Base-by-base conservation (phyloP, 2,888 invertebrate species). In the Platynereis dumerilii region DNA sequence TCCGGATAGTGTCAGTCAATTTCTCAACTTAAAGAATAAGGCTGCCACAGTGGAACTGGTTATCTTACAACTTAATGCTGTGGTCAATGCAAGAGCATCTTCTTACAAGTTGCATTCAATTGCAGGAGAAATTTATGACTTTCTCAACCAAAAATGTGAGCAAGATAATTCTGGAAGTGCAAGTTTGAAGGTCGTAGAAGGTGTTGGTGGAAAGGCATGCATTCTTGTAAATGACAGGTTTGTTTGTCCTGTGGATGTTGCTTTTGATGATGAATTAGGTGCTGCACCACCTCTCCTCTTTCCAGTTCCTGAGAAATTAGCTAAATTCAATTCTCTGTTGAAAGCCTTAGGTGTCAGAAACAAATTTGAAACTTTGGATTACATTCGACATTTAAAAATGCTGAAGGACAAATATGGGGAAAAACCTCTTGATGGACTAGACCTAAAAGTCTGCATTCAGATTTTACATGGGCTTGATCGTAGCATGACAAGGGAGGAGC, bases 361-460 rank as follows among this genome's bases (percentile, higher is more conserved):
- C 1, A 26, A 59, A 28, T 76, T 75, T 60, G 64, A 60, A 12
- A 10, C 65, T 20, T n/a, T 48, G 15, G 68, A 64, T 24, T 74
- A 48, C 45, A 57, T 53, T 22, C 44, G 2, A 28, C 62, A 53
- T 22, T 52, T 65, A 26, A 26, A 55, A 28, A 45, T 26, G 7
- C 24, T 67, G 28, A 42, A 58, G 20, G 28, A 44, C 42, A 53
- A 64, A 10, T 44, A 48, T 27, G 59, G 28, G 20, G 57, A 61
- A 15, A 20, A 44, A 7, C 58, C 52, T 27, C 39, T 74, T 24
- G 53, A 54, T 15, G 57, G 22, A 0, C 45, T 44, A 24, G 55
- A 68, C 17, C 63, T 70, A 3, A 53, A 59, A 17, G 24, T 69
- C n/a, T 48, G 63, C 5, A 34, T 72, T 15, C 27, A 34, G 7